phyloP scores from a whole-genome alignment of 2,797 vertebrate species.

The Paramormyrops hopkinsi region DNA sequence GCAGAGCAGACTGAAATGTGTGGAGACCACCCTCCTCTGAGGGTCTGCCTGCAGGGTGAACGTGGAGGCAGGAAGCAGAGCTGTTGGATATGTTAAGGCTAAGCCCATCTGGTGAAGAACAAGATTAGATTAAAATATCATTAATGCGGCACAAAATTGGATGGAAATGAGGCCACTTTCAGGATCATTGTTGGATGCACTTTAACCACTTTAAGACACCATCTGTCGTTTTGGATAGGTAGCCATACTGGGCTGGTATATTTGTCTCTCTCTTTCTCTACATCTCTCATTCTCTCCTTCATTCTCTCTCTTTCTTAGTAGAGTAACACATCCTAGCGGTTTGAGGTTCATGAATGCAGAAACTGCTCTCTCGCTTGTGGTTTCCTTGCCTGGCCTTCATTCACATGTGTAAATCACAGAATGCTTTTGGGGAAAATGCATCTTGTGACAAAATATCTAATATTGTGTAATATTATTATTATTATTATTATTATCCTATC shows the following conservation, averaged over 20 bases:
- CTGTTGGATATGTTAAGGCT: neutral
- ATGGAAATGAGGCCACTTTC: neutral
- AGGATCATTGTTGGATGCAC: neutral
- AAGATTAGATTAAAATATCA: slow-evolving; percentile 7
- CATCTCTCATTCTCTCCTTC: neutral
- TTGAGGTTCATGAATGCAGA: neutral
- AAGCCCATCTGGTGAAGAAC: neutral
- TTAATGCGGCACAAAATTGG: neutral
- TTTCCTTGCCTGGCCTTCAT: neutral
- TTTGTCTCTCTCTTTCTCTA: neutral
- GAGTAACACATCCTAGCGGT: neutral
- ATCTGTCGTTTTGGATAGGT: neutral
- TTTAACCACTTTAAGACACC: neutral
- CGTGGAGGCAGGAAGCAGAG: neutral
- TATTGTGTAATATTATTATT: neutral
- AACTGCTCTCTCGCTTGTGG: neutral
- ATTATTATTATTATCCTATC: neutral
- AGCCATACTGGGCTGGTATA: neutral
- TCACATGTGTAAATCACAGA: neutral
- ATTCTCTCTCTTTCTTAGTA: neutral
- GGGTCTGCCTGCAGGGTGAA: neutral
- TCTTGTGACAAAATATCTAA: neutral
- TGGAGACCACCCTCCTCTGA: neutral
- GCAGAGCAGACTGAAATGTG: neutral
- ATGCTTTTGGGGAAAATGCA: neutral